Base-by-base conservation (phyloP, 2,797 vertebrate genomes). In the Carduelis carduelis region DNA sequence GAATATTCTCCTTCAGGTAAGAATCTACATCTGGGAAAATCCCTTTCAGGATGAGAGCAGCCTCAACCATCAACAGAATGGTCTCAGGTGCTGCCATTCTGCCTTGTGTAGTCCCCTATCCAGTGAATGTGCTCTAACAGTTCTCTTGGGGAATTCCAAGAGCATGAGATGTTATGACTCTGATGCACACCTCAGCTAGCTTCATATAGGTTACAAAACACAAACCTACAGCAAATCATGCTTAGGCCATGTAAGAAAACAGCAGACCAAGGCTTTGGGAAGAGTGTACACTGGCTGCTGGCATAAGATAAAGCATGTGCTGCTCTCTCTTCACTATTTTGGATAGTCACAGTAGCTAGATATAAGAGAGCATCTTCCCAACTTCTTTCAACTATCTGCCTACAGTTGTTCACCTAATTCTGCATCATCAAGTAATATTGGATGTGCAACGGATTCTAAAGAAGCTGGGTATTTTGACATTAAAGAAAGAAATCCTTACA, bases 1-100 rank as follows among this genome's bases (percentile, higher is more conserved):
- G 1, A 52, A 43, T 68, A 78, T 24, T 23, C 8, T 74, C 19
- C 34, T 70, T 71, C 70, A 50, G 22, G 8, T 26, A 17, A 23
- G 35, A 41, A 2, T 27, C 44, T 32, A 16, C 4, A 61, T 14
- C 13, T 41, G 20, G 28, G 26, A 34, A 43, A 52, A 63, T 41
- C 22, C 4, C 9, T 93, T 44, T 55, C 39, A 50, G 44, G 23
- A 11, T n/a, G 22, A 55, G 66, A 82, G 17, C 2, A 9, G 34
- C 43, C 37, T 79, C 44, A 39, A 0, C 8, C 22, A 64, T 32
- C 21, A 50, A 43, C 0, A 0, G 20, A 37, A 11, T 8, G 12
- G 28, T 57, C 41, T 56, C 72, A 43, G 39, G 27, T 49, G 24
- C 12, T 66, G 49, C 10, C 35, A 8, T 37, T 91, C 37, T 49